Conservation (phyloP, 2,888 invertebrate species). For the Spodoptera picta region DNA sequence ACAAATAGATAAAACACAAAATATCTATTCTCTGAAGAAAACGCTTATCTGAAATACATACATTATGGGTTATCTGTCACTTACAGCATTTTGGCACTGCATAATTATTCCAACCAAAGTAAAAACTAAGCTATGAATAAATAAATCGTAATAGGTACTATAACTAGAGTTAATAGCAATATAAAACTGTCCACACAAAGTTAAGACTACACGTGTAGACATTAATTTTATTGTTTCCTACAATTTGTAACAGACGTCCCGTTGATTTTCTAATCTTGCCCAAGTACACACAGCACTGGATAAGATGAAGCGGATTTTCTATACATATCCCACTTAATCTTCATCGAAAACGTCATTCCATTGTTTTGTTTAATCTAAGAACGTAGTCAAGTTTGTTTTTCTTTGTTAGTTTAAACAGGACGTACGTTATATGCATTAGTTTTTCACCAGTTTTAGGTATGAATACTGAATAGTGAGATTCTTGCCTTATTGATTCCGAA, state of each 20-base stretch:
- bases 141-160: constrained; percentile 1
- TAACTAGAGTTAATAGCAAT: constrained; percentile 4
- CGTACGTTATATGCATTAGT: background rate
- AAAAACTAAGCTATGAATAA: constrained; percentile 1
- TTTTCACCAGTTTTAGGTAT: too few species aligned
- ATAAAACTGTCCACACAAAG: constrained; percentile 6
- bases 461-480: too few species aligned
- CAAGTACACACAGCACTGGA: constrained; percentile 4
- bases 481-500: too few species aligned
- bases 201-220: constrained; percentile 20
- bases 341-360: constrained; percentile 1
- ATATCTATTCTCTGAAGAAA: too few species aligned
- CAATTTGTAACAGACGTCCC: constrained; percentile 29
- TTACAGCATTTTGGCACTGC: background rate
- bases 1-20: too few species aligned
- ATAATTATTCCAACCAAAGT: background rate
- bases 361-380: constrained; percentile 18
- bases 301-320: constrained; percentile 17
- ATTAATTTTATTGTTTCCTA: constrained; percentile 38
- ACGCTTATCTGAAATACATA: too few species aligned
- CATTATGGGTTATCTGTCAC: background rate
- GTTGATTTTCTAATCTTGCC: constrained; percentile 32
- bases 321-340: constrained; percentile 6
- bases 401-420: too few species aligned
- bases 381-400: too few species aligned